These are phyloP conservation scores for Petrocephalus zakoni DNA, from an alignment of 2,113 vertebrate species.

Conservation along the genomic window DNA sequence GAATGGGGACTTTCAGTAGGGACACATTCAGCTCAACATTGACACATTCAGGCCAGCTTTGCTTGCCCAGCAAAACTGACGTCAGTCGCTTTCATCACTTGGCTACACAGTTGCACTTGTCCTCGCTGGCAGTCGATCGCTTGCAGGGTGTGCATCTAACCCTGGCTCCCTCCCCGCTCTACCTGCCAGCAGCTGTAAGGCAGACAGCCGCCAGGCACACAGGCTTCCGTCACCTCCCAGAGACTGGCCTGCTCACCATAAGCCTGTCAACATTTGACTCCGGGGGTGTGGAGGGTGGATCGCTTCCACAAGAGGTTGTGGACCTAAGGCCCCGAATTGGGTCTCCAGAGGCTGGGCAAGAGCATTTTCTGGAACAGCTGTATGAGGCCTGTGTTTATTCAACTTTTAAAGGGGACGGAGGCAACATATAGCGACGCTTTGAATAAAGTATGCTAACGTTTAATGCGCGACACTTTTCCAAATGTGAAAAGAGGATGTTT, in stretches of 20 bases:
- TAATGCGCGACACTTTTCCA: not conserved
- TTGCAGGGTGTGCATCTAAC: not conserved
- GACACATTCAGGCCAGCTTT: not conserved
- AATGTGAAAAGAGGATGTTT: not conserved
- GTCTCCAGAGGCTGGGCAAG: constrained; percentile 65
- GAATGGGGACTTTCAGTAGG: not conserved
- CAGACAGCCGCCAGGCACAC: constrained; percentile 54
- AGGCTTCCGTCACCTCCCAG: constrained; percentile 44
- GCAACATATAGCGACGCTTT: constrained; percentile 16
- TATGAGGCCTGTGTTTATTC: constrained; percentile 71
- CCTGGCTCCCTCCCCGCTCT: not conserved
- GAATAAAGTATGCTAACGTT: not conserved
- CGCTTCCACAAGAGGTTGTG: constrained; percentile 44
- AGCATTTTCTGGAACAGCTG: constrained; percentile 74
- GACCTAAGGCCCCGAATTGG: constrained; percentile 58
- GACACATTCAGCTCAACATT: not conserved
- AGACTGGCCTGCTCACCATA: constrained; percentile 60
- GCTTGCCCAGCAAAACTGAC: not conserved
- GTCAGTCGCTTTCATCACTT: not conserved
- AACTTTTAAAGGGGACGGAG: constrained; percentile 57
- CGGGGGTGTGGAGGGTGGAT: not conserved
- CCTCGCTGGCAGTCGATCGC: not conserved
- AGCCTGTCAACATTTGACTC: constrained; percentile 33
- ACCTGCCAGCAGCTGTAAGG: constrained; percentile 38
- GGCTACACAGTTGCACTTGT: not conserved